Percentiles rank a stretch among this genome's conserved stretches.
phyloP scores from a whole-genome alignment of 2,888 invertebrate genomes.

The Harpalus rufipes region DNA sequence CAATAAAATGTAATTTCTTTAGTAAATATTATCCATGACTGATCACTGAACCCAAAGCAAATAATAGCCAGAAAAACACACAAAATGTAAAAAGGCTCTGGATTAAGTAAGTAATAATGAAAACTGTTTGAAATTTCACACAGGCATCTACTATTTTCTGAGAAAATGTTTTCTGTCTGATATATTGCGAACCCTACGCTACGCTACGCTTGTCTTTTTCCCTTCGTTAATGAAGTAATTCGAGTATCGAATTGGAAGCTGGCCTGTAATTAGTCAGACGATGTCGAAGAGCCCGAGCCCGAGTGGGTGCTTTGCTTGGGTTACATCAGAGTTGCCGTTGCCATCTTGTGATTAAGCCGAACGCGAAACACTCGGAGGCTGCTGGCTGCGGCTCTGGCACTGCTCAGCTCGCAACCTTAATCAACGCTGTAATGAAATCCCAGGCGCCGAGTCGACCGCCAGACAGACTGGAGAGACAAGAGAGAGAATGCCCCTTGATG shows the following conservation, averaged over 20 bases:
- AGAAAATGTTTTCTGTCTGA: too few species aligned
- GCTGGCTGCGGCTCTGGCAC: background rate
- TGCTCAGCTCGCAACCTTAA: constrained; percentile 24
- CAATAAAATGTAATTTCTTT: too few species aligned
- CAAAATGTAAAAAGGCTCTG: too few species aligned
- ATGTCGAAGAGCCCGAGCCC: constrained; percentile 42
- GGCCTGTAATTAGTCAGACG: constrained; percentile 61
- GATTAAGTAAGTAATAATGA: too few species aligned
- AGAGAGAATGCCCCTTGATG: constrained; percentile 7
- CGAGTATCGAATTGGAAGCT: constrained; percentile 41
- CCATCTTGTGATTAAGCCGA: constrained; percentile 59
- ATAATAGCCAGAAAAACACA: too few species aligned
- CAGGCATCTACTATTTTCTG: too few species aligned
- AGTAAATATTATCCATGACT: too few species aligned
- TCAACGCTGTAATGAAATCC: constrained; percentile 63
- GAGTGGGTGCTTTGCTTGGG: constrained; percentile 6
- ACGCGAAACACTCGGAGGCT: constrained; percentile 34
- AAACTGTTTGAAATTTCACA: too few species aligned
- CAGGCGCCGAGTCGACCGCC: constrained; percentile 42
- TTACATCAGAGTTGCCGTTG: constrained; percentile 48
- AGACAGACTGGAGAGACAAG: constrained; percentile 3
- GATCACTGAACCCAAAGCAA: too few species aligned
- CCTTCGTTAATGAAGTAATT: constrained; percentile 60
- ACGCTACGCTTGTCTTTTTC: too few species aligned
- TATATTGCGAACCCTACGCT: too few species aligned